These are phyloP conservation scores for Aleiodes sp. DNA, from an alignment of 1,140 invertebrate genomes.

Conservation along the genomic window DNA sequence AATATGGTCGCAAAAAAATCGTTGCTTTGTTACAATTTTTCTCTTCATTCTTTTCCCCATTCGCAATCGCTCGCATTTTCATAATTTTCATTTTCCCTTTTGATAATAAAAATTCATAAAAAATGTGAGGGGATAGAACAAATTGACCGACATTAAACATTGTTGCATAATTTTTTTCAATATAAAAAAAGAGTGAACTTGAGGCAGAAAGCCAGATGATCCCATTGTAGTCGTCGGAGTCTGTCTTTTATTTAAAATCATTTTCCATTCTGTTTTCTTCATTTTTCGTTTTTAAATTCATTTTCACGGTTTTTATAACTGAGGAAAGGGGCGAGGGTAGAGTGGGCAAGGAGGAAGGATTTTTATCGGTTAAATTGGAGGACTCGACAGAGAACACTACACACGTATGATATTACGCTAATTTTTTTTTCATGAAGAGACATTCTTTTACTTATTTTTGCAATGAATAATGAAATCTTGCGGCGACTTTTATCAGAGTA, in stretches of 20 bases:
- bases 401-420: neutral
- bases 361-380: neutral
- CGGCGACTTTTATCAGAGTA: neutral
- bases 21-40: too few relatives aligned
- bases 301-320: neutral
- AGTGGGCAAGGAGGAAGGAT: neutral
- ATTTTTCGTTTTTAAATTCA: neutral
- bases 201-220: neutral
- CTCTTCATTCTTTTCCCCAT: too few relatives aligned
- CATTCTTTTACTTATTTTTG: neutral
- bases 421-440: neutral
- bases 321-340: too few relatives aligned
- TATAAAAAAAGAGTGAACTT: neutral
- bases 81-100: too few relatives aligned
- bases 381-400: conserved; percentile 2
- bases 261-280: too few relatives aligned
- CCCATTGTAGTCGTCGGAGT: conserved; percentile 11
- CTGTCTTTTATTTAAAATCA: too few relatives aligned
- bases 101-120: too few relatives aligned
- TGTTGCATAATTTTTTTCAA: too few relatives aligned
- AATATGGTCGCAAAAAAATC: too few relatives aligned
- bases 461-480: conserved; percentile 1
- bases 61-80: too few relatives aligned
- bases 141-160: too few relatives aligned
- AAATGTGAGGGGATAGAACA: too few relatives aligned